Evolutionary conservation across 2,888 invertebrate genomes (phyloP).

Genomic region (Carpatolechia fugitivella): DNA sequence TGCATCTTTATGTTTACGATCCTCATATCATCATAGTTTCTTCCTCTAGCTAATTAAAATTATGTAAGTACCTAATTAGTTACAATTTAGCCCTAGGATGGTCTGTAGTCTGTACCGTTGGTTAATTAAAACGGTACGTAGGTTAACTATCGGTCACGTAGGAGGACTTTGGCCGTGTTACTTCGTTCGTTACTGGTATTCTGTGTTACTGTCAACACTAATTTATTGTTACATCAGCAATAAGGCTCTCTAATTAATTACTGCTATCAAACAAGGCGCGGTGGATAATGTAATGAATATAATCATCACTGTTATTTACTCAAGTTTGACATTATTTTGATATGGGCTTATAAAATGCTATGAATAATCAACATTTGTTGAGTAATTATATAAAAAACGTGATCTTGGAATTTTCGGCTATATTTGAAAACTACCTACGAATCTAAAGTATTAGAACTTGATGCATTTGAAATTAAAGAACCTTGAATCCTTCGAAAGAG

Average conservation of each 20-base stretch:
- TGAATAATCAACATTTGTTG: not conserved
- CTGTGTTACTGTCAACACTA: not conserved
- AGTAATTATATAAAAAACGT: no score
- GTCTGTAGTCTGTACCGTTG: constrained; percentile 4
- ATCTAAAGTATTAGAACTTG: no score
- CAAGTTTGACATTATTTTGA: not conserved
- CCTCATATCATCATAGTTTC: not conserved
- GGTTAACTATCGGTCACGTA: constrained; percentile 6
- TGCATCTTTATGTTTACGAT: no score
- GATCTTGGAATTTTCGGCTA: no score
- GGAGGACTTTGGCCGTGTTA: not conserved
- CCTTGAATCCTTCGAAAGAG: no score
- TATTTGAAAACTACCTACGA: no score
- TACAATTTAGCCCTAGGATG: not conserved
- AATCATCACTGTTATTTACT: not conserved
- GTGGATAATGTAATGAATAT: not conserved
- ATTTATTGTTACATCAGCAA: not conserved
- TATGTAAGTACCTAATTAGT: constrained; percentile 1
- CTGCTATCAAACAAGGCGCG: not conserved
- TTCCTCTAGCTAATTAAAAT: constrained; percentile 12
- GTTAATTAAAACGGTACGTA: constrained; percentile 8
- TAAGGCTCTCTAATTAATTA: not conserved
- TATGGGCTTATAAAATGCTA: not conserved
- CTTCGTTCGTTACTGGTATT: not conserved
- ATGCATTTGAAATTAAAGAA: no score